phyloP scores from a whole-genome alignment of 1,140 invertebrate species.

The Phortica variegata region DNA sequence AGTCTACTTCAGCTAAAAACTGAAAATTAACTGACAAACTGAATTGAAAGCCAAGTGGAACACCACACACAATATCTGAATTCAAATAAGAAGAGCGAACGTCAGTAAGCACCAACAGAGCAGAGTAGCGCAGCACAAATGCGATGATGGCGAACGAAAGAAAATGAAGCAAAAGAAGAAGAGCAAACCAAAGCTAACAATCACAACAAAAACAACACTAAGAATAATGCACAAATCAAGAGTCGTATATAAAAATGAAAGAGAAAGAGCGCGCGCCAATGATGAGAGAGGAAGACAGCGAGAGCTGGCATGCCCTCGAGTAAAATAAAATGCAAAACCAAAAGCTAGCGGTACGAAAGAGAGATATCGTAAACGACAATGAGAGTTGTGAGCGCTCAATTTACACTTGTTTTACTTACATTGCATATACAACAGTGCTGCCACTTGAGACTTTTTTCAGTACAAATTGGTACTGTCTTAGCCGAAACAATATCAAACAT shows the following conservation, averaged over 20 bases:
- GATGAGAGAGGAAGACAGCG: no score
- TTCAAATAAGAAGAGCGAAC: constrained; percentile 13
- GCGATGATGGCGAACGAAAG: constrained; percentile 8
- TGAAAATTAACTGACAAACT: constrained; percentile 51
- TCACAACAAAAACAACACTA: constrained; percentile 9
- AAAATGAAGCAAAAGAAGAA: constrained; percentile 3
- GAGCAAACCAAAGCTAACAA: no score
- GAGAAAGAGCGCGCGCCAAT: constrained; percentile 16
- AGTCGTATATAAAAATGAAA: no score
- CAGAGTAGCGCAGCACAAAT: constrained; percentile 7
- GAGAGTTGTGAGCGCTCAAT: no score
- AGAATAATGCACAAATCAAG: constrained; percentile 5
- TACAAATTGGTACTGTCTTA: no score
- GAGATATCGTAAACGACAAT: no score
- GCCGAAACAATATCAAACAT: no score
- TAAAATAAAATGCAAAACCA: constrained; percentile 10
- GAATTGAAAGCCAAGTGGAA: constrained; percentile 22
- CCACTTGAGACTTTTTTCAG: no score
- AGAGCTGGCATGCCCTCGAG: no score
- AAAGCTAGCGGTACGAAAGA: no score
- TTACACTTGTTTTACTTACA: no score
- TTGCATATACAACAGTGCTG: no score
- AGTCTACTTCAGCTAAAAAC: constrained; percentile 53
- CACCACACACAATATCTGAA: neutral
- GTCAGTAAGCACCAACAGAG: constrained; percentile 30